Conservation (phyloP, 2,888 invertebrate species). For the Aspidiotus destructor region DNA sequence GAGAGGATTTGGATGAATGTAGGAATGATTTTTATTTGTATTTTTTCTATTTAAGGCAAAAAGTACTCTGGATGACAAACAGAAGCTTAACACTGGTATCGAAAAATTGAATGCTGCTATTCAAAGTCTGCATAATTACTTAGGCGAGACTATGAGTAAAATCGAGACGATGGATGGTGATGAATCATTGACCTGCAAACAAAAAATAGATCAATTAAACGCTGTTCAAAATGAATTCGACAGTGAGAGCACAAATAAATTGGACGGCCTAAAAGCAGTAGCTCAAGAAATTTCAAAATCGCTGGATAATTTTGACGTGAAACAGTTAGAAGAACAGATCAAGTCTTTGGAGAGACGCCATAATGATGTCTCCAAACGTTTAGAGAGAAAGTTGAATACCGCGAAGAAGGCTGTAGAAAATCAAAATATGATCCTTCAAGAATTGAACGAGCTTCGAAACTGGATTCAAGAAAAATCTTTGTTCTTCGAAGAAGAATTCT, state of each 20-base stretch:
- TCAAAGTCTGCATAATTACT: constrained; percentile 69
- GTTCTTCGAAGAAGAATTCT: constrained; percentile 20
- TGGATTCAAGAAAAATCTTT: constrained; percentile 32
- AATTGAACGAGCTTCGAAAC: constrained; percentile 33
- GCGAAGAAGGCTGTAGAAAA: constrained; percentile 74
- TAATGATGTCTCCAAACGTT: constrained; percentile 71
- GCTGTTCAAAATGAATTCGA: constrained; percentile 66
- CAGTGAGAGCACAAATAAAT: constrained; percentile 58
- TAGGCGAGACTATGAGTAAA: constrained; percentile 67
- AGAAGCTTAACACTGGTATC: constrained; percentile 62
- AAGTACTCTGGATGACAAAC: constrained; percentile 64
- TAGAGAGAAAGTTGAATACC: constrained; percentile 73
- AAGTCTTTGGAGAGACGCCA: constrained; percentile 75
- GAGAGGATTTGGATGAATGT: background rate
- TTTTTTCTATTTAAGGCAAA: constrained; percentile 45
- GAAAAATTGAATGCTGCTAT: constrained; percentile 66
- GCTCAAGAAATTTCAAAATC: constrained; percentile 64
- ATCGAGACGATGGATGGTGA: constrained; percentile 77
- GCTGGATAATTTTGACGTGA: constrained; percentile 77
- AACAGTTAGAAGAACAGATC: constrained; percentile 77
- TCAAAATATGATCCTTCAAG: constrained; percentile 51
- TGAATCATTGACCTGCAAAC: constrained; percentile 67
- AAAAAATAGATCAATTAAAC: constrained; percentile 64
- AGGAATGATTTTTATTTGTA: background rate
- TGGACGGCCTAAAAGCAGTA: constrained; percentile 58